Percentiles rank a stretch among this genome's conserved stretches.
Conservation (phyloP, 2,113 vertebrate species). For the Arizona elegans region DNA sequence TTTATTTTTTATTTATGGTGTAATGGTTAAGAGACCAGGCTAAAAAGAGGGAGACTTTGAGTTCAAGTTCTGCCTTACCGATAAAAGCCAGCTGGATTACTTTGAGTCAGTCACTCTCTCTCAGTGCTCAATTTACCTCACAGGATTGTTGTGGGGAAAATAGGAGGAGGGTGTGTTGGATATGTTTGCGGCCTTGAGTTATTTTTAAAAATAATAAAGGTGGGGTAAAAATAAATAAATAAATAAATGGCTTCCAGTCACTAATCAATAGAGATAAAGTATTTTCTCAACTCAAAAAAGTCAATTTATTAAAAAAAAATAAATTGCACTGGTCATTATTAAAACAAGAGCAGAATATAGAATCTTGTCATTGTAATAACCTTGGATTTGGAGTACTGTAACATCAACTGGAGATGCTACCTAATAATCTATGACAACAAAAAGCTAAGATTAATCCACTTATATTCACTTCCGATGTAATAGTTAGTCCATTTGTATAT, state of each 20-base stretch:
- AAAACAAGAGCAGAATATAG: background rate
- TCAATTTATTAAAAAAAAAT: background rate
- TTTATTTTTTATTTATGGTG: background rate
- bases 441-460: background rate
- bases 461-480: background rate
- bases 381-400: background rate
- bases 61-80: background rate
- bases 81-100: too few relatives aligned
- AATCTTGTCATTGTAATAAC: background rate
- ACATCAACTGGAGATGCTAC: background rate
- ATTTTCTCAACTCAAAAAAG: too few relatives aligned
- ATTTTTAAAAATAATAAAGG: background rate
- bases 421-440: background rate
- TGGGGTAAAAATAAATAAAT: too few relatives aligned
- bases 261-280: too few relatives aligned
- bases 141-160: too few relatives aligned
- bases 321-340: background rate
- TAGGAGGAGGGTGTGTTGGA: too few relatives aligned
- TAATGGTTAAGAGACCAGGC: background rate
- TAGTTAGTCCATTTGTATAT: background rate
- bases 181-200: background rate
- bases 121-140: too few relatives aligned
- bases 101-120: too few relatives aligned
- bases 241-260: too few relatives aligned
- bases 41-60: too few relatives aligned